Percentiles rank a stretch among this genome's conserved stretches.
These are phyloP conservation scores for Galaxias olidus DNA, from an alignment of 2,797 vertebrate species.

Conservation along the genomic window DNA sequence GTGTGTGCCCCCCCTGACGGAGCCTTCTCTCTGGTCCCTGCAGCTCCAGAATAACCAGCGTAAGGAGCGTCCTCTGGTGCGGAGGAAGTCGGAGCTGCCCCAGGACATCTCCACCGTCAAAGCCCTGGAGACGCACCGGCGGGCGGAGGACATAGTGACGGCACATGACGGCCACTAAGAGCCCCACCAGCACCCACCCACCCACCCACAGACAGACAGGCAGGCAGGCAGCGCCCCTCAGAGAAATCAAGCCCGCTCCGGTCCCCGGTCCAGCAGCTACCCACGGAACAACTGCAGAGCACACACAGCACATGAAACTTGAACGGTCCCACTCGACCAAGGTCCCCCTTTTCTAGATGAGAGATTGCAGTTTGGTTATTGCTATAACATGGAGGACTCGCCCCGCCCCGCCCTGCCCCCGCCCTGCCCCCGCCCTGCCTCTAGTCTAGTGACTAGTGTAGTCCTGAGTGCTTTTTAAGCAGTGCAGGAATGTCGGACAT, in stretches of 20 bases:
- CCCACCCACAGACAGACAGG: constrained; percentile 46
- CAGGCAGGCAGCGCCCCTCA: constrained; percentile 41
- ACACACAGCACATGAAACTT: constrained; percentile 46
- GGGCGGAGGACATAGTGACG: constrained; percentile 91
- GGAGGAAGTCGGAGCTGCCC: constrained; percentile 97
- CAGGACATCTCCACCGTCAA: constrained; percentile 95
- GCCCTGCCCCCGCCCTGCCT: background rate
- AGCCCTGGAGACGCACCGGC: constrained; percentile 92
- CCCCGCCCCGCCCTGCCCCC: no score
- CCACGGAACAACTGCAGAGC: constrained; percentile 42
- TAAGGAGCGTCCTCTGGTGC: constrained; percentile 87
- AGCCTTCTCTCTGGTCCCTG: background rate
- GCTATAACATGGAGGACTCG: background rate
- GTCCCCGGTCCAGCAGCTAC: constrained; percentile 50
- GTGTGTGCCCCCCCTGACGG: background rate
- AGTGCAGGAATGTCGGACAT: constrained; percentile 37
- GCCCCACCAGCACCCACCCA: constrained; percentile 36
- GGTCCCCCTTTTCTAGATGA: constrained; percentile 32
- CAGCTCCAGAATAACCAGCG: constrained; percentile 88
- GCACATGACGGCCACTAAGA: constrained; percentile 90
- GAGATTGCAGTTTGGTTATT: constrained; percentile 1
- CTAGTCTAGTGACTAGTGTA: background rate
- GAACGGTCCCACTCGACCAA: constrained; percentile 21
- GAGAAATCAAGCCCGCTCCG: constrained; percentile 33
- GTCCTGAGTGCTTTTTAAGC: constrained; percentile 28